A percentile compares a stretch with the other conserved stretches of the same genome.
These are phyloP conservation scores for Ectropis crepuscularia DNA, from an alignment of 2,888 invertebrate species.

Conservation along the genomic window DNA sequence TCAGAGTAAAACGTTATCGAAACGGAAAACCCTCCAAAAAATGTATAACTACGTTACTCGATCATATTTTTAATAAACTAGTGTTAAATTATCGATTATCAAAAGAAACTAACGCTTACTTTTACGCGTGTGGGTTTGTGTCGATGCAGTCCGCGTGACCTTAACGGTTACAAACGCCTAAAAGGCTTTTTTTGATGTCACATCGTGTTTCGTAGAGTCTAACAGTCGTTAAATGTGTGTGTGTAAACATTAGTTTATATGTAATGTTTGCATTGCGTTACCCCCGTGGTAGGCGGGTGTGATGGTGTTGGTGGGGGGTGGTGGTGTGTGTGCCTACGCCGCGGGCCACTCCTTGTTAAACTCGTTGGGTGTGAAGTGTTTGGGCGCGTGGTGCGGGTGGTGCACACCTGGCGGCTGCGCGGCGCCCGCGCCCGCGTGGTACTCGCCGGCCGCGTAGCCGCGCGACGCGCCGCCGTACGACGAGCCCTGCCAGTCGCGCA, in stretches of 20 bases:
- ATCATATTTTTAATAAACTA: slow-evolving; percentile 34
- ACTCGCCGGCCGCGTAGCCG: slow-evolving; percentile 73
- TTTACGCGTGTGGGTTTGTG: slow-evolving; percentile 82
- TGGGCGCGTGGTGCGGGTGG: slow-evolving; percentile 83
- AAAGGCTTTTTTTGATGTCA: slow-evolving; percentile 43
- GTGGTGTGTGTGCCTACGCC: slow-evolving; percentile 61
- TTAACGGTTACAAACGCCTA: slow-evolving; percentile 39
- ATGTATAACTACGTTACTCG: slow-evolving; percentile 29
- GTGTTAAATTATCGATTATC: slow-evolving; percentile 39
- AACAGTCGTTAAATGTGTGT: slow-evolving; percentile 46
- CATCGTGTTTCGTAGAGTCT: slow-evolving; percentile 44
- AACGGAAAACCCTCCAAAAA: slow-evolving; percentile 41
- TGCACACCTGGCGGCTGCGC: slow-evolving; percentile 82
- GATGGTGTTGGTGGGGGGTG: slow-evolving; percentile 16
- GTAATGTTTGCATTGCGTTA: slow-evolving; percentile 41
- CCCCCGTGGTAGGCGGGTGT: slow-evolving; percentile 1
- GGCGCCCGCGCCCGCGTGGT: slow-evolving; percentile 73
- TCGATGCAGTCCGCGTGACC: slow-evolving; percentile 71
- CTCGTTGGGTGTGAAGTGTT: slow-evolving; percentile 82
- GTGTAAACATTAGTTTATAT: slow-evolving; percentile 26
- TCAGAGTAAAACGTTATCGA: slow-evolving; percentile 48
- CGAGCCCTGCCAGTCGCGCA: slow-evolving; percentile 68
- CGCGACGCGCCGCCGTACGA: slow-evolving; percentile 82
- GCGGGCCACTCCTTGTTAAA: slow-evolving; percentile 85
- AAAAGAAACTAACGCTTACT: slow-evolving; percentile 61